Evolutionary conservation across 2,113 vertebrate species (phyloP).

Genomic region (Melozone crissalis): DNA sequence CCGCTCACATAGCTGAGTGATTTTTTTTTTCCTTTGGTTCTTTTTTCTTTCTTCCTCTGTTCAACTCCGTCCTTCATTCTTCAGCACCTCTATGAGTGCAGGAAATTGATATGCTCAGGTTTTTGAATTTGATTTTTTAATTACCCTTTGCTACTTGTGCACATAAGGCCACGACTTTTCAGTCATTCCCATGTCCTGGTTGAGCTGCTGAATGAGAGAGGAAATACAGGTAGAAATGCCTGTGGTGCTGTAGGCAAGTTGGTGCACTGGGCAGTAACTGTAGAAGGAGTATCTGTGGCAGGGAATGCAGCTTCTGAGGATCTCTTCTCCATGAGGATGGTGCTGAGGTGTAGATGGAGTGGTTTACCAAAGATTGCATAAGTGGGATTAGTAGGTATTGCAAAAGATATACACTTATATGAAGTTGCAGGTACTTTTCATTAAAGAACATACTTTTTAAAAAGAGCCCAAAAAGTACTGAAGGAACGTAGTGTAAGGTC

Average conservation of each 20-base stretch:
- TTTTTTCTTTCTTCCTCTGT: background rate
- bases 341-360: background rate
- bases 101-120: background rate
- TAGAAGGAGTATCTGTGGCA: background rate
- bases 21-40: background rate
- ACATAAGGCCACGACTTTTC: background rate
- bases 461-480: background rate
- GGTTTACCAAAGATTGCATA: background rate
- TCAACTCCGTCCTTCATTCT: background rate
- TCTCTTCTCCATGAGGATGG: background rate
- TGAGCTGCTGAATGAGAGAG: background rate
- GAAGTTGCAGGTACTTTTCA: background rate
- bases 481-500: background rate
- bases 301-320: background rate
- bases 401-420: accelerated
- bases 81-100: background rate
- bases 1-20: accelerated
- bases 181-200: background rate
- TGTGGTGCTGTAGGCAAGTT: background rate
- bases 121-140: background rate
- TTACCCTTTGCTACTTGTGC: background rate
- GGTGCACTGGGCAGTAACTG: background rate
- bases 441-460: background rate
- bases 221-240: background rate
- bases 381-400: background rate